These are phyloP conservation scores for Phanerotoma sp. DNA, from an alignment of 2,888 invertebrate species.

Conservation along the genomic window DNA sequence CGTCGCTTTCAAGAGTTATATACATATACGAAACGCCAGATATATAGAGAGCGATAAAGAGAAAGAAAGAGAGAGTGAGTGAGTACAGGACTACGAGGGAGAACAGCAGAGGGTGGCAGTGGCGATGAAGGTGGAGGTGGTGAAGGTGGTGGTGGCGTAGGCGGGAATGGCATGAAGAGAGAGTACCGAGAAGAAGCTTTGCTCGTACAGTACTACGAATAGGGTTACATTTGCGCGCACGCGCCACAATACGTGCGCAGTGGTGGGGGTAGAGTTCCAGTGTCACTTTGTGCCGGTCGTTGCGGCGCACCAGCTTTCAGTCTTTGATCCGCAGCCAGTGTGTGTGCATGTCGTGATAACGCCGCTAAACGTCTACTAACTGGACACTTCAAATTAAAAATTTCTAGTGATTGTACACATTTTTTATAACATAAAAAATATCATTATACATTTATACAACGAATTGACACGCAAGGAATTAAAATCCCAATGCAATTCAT, in stretches of 20 bases:
- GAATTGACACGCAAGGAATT: conserved; percentile 5
- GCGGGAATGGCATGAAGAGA: not conserved
- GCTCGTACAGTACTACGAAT: not conserved
- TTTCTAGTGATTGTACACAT: not conserved
- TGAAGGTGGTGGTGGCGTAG: conserved; percentile 7
- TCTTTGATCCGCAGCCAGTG: conserved; percentile 46
- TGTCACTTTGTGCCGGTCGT: conserved; percentile 55
- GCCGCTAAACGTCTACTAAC: conserved; percentile 19
- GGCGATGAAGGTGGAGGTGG: conserved; percentile 8
- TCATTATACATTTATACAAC: conserved; percentile 4
- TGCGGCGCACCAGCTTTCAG: conserved; percentile 49
- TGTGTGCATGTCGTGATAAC: conserved; percentile 38
- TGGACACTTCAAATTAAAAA: conserved; percentile 9
- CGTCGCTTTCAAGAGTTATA: not conserved
- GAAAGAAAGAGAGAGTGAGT: no score
- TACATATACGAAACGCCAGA: no score
- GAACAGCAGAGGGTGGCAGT: no score
- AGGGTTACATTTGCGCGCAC: conserved; percentile 33
- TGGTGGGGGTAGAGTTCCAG: conserved; percentile 44
- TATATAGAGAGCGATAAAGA: no score
- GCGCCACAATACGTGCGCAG: conserved; percentile 37
- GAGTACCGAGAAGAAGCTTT: not conserved
- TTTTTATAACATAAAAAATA: not conserved
- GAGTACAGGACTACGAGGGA: no score
- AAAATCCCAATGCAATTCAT: no score